These are phyloP conservation scores for Labeo rohita DNA, from an alignment of 2,113 vertebrate genomes.

Conservation along the genomic window DNA sequence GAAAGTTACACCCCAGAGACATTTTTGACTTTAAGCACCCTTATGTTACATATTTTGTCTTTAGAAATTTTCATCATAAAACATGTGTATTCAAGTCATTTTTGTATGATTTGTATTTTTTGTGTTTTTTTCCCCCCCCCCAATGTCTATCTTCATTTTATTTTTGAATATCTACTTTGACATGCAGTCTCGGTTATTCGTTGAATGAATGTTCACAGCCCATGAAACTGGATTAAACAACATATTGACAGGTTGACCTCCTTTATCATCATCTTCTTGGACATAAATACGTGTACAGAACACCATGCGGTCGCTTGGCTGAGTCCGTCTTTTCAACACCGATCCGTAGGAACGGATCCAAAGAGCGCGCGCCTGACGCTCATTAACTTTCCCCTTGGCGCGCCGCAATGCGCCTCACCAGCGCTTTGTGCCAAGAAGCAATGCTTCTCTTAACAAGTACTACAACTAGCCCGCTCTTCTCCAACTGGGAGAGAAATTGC, in stretches of 20 bases:
- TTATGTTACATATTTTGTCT: background rate
- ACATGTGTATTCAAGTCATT: background rate
- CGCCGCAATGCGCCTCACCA: slow-evolving; percentile 88
- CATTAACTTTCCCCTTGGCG: slow-evolving; percentile 96
- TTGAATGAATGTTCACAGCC: slow-evolving; percentile 10
- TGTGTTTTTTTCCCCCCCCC: background rate
- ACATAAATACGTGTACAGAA: slow-evolving; percentile 81
- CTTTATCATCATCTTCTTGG: slow-evolving; percentile 76
- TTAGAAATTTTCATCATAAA: background rate
- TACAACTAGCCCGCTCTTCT: slow-evolving; percentile 83
- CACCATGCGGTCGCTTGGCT: slow-evolving; percentile 72
- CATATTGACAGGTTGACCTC: slow-evolving; percentile 83
- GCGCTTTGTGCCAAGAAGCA: slow-evolving; percentile 92
- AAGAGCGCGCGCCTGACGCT: slow-evolving; percentile 90
- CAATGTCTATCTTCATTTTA: background rate
- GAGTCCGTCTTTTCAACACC: slow-evolving; percentile 83
- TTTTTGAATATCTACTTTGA: background rate
- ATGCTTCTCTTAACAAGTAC: slow-evolving; percentile 85
- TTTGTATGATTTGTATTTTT: slow-evolving; percentile 36
- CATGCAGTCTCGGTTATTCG: background rate
- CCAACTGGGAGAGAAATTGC: slow-evolving; percentile 88
- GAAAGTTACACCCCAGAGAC: background rate
- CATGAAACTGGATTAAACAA: slow-evolving; percentile 30
- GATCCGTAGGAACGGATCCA: slow-evolving; percentile 88
- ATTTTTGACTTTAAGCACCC: background rate